phyloP scores from a whole-genome alignment of 1,140 invertebrate genomes.

The Procambarus clarkii region DNA sequence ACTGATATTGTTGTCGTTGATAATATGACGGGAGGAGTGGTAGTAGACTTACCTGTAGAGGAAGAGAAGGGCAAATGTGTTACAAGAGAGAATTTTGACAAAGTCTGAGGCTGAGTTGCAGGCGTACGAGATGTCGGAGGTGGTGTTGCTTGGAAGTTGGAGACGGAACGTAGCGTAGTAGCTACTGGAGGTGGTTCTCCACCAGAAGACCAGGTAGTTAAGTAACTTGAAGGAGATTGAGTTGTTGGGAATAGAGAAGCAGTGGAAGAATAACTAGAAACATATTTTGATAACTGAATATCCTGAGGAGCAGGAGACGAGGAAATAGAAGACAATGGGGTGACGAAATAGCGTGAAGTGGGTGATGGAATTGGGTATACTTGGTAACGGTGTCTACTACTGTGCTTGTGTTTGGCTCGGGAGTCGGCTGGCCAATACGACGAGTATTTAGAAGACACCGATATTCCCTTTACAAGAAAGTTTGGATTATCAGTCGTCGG shows the following conservation, averaged over 20 bases:
- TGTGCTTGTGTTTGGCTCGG: background rate
- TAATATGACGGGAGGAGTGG: background rate
- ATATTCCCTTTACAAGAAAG: background rate
- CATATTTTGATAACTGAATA: background rate
- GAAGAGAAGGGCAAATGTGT: background rate
- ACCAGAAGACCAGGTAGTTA: background rate
- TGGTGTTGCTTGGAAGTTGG: background rate
- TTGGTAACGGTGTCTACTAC: background rate
- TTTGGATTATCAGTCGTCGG: background rate
- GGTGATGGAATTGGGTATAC: background rate
- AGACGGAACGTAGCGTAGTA: background rate
- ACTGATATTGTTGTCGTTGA: background rate
- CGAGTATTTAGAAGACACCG: background rate
- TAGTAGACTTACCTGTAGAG: background rate
- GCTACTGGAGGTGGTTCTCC: background rate
- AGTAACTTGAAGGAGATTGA: background rate
- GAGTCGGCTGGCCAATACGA: background rate
- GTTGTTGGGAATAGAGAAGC: background rate
- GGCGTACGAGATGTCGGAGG: background rate
- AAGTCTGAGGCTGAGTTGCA: no score
- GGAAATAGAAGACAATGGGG: background rate
- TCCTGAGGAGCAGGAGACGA: background rate
- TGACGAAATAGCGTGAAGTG: background rate
- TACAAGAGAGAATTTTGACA: background rate
- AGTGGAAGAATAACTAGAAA: background rate